Evolutionary conservation across 2,113 vertebrate genomes (phyloP), one percentile per base, ranked within the genome.

Genomic region (Macquaria ambigua): DNA sequence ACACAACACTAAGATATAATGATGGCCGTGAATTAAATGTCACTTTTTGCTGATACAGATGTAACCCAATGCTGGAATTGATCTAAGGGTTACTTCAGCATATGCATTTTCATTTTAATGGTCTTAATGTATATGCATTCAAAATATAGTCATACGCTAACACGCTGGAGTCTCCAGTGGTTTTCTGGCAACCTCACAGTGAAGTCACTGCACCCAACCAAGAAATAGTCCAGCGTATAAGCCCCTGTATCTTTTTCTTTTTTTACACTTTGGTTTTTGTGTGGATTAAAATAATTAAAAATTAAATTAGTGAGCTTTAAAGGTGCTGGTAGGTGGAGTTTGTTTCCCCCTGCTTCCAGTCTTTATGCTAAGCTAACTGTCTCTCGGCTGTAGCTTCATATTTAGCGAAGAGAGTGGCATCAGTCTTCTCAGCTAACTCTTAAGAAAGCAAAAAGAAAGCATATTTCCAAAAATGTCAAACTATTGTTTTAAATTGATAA

Each of bases 1-100:
- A 28, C 39, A 14, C 39, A 61, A 31, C 31, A n/a, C 59, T 50
- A 50, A 63, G 64, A 25, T 25, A 25, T 52, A 74, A 62, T 39
- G 53, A 69, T 18, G 55, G 43, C 21, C 3, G 0, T 34, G 31
- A 50, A 52, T 62, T 16, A 28, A 25, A 6, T 15, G 28, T 46
- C 48, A 12, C 66, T 34, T 61, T 72, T 58, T 72, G 66, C 16
- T 71, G 48, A 72, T 41, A 18, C 25, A n/a, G 52, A 52, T 55
- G 64, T 50, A 76, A 71, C 25, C 2, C 8, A 28, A 4, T 48
- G 23, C 28, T 63, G 20, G 31, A 58, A 64, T 41, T 64, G 50
- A 79, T 52, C 8, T 11, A 12, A 20, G 55, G 9, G 20, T 66
- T 66, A 6, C n/a, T 21, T 31, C 56, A 71, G 12, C 12, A 3